Conservation (phyloP, 2,113 vertebrate genomes). For the Mormyrus lacerda region DNA sequence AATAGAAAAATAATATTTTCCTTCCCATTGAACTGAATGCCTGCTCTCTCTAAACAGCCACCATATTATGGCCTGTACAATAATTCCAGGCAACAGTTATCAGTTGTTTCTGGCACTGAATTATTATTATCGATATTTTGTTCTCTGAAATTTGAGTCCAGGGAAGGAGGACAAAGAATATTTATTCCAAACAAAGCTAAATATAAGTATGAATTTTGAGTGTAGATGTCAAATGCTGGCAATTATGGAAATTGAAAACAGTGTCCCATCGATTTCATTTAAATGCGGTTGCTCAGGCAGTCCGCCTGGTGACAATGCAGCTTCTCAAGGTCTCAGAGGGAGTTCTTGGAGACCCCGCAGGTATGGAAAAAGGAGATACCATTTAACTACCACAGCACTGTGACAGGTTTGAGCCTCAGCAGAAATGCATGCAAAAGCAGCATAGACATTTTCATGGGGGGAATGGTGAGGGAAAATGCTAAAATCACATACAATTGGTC, state of each 20-base stretch:
- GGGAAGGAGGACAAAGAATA: neutral
- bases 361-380: neutral
- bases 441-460: neutral
- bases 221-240: neutral
- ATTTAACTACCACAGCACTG: neutral
- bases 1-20: neutral
- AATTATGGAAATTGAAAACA: neutral
- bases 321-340: neutral
- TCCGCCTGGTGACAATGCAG: neutral
- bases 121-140: neutral
- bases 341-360: neutral
- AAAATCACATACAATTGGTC: neutral
- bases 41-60: neutral
- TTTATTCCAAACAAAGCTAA: neutral
- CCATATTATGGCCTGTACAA: neutral
- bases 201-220: neutral
- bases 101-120: neutral
- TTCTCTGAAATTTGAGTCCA: neutral
- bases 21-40: neutral
- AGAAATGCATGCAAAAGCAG: neutral
- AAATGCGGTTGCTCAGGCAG: neutral
- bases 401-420: neutral
- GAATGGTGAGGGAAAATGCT: neutral
- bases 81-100: neutral
- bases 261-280: neutral